Conservation (phyloP, 2,797 vertebrate genomes). For the Philypnodon macrostomus region DNA sequence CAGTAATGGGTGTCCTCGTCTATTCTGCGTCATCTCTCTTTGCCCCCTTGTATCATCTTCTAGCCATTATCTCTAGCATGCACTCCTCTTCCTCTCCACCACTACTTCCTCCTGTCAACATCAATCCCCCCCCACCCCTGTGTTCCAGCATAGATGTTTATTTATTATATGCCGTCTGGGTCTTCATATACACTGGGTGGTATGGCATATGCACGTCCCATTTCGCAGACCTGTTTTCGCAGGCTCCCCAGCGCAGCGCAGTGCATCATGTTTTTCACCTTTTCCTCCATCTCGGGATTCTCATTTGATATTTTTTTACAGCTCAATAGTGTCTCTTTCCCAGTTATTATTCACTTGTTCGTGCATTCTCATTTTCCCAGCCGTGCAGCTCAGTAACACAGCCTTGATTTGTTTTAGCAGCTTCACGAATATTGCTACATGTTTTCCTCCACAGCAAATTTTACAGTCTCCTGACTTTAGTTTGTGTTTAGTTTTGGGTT, state of each 20-base stretch:
- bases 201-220: slow-evolving; percentile 6
- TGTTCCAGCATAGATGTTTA: slow-evolving; percentile 9
- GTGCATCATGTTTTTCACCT: no score
- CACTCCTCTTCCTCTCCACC: neutral
- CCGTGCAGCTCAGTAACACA: slow-evolving; percentile 18
- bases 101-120: slow-evolving; percentile 28
- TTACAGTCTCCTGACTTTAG: no score
- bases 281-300: slow-evolving; percentile 28
- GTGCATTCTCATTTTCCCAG: slow-evolving; percentile 27
- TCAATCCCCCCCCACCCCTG: slow-evolving; percentile 18
- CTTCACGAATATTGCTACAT: slow-evolving; percentile 39
- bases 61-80: slow-evolving; percentile 16
- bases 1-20: slow-evolving; percentile 22
- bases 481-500: no score
- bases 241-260: no score
- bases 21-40: neutral
- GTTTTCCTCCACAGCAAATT: slow-evolving; percentile 34
- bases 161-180: no score
- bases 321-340: no score
- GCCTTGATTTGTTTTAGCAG: slow-evolving; percentile 48
- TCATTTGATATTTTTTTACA: slow-evolving; percentile 36
- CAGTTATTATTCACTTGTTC: slow-evolving; percentile 41
- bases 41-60: neutral
- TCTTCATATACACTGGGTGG: slow-evolving; percentile 17
- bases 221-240: no score